Base-by-base conservation (phyloP, 2,797 vertebrate genomes). In the Neomorphus geoffroyi region DNA sequence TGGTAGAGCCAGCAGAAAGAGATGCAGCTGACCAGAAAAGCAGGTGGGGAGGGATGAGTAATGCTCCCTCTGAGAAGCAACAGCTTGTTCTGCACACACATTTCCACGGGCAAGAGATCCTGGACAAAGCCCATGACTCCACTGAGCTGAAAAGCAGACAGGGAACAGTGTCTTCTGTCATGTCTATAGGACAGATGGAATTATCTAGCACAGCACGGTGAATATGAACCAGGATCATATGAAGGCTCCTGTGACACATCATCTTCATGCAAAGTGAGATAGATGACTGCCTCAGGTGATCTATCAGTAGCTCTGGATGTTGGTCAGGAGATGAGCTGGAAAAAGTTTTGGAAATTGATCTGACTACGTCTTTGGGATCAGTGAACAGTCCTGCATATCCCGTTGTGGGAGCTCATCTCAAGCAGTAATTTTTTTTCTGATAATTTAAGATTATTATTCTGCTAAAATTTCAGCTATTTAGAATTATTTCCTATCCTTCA, bases 201-300 rank as follows among this genome's bases (percentile, higher is more conserved):
- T 28, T 35, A 64, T 11, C 16, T 58, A 54, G 43, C 54, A n/a
- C n/a, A n/a, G n/a, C n/a, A n/a, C n/a, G n/a, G n/a, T n/a, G n/a
- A n/a, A n/a, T n/a, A n/a, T n/a, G n/a, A n/a, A n/a, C 15, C 10
- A 37, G 15, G 17, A 45, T n/a, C 0, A 0, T 28, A 26, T 39
- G 56, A 69, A 78, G 30, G 51, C 13, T 80, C 46, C 48, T 21
- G 17, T 48, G 71, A 11, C 19, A 66, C 61, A 51, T 7, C 70
- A 21, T 1, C 24, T 70, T 37, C 37, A 3, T 16, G n/a, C 21
- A 21, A 39, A 53, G 48, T 1, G 22, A 60, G 50, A 11, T 28
- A 60, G 41, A 7, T 11, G 12, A n/a, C 7, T 14, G 13, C 41
- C 45, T 82, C 30, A 18, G 10, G 16, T 22, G 10, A 15, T 86